Base-by-base conservation (phyloP, 2,113 vertebrate species). In the Tetrao urogallus region DNA sequence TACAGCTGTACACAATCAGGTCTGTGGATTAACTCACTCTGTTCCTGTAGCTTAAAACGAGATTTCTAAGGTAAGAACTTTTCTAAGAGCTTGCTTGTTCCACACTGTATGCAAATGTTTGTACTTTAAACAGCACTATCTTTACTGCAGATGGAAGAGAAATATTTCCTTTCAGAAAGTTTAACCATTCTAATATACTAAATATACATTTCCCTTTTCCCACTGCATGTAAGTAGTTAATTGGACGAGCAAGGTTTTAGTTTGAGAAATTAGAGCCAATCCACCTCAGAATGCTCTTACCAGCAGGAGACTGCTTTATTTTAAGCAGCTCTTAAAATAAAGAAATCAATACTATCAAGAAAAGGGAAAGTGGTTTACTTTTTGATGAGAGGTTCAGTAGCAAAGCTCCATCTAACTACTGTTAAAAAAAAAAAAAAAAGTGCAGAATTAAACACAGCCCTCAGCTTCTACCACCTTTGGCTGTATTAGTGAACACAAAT, bases 321-420 rank as follows among this genome's bases (percentile, higher is more conserved):
- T 96, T 88, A 92, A 95, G 83, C 45, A 92, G 89, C 87, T 90
- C 86, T 95, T 91, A 91, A 91, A 93, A 76, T 70, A 70, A 92
- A 88, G 74, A 88, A 94, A 96, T 96, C 96, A 96, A 95, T 96
- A 94, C 56, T 54, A 73, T 70, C 48, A 91, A 85, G 83, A 94
- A 87, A 32, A 30, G 28, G 14, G 52, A 89, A 94, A 95, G 82
- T 27, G 36, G 45, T 70, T 90, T 65, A 70, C 24, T 76, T 90
- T 94, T 87, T 73, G 63, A 85, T 17, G 18, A 66, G 24, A 76
- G 11, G 5, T 89, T 87, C 54, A 76, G 70, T 86, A 82, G 57
- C 34, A 88, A 88, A 82, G 27, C 70, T 84, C 8, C 81, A 9
- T 27, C 36, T 81, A 40, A 64, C 30, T 8, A 27, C 25, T 34